phyloP scores from a whole-genome alignment of 1,140 invertebrate genomes.

The Trachymyrmex cornetzi region DNA sequence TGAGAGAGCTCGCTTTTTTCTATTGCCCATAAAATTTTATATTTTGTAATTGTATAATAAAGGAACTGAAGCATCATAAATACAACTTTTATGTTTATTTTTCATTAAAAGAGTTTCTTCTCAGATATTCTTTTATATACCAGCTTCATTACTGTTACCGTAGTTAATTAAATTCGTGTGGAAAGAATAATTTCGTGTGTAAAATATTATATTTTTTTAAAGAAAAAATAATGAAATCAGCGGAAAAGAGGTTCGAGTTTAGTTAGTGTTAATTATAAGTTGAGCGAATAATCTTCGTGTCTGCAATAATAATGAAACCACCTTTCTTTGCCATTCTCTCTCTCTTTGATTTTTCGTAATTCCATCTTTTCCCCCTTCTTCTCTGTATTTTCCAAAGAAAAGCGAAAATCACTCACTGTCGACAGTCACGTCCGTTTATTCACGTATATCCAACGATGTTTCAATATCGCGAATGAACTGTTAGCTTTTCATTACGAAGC shows the following conservation, averaged over 20 bases:
- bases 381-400: constrained; percentile 3
- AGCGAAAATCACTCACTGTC: neutral
- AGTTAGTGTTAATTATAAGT: neutral
- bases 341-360: constrained; percentile 24
- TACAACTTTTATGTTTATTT: constrained; percentile 23
- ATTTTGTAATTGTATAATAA: neutral
- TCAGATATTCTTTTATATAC: neutral
- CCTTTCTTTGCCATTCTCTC: neutral
- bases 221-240: neutral
- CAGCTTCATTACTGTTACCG: neutral
- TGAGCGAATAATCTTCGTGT: neutral
- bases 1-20: neutral
- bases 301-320: constrained; percentile 38
- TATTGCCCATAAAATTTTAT: neutral
- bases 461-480: constrained; percentile 6
- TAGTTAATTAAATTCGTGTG: neutral
- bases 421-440: constrained; percentile 38
- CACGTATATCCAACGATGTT: constrained; percentile 9
- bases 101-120: constrained; percentile 14
- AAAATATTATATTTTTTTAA: constrained; percentile 42
- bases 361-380: neutral
- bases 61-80: neutral
- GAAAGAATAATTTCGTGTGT: constrained; percentile 7
- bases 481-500: constrained; percentile 32
- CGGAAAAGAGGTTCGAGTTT: neutral